Evolutionary conservation across 2,797 vertebrate species (phyloP).

Genomic region (Rhabdomys pumilio): DNA sequence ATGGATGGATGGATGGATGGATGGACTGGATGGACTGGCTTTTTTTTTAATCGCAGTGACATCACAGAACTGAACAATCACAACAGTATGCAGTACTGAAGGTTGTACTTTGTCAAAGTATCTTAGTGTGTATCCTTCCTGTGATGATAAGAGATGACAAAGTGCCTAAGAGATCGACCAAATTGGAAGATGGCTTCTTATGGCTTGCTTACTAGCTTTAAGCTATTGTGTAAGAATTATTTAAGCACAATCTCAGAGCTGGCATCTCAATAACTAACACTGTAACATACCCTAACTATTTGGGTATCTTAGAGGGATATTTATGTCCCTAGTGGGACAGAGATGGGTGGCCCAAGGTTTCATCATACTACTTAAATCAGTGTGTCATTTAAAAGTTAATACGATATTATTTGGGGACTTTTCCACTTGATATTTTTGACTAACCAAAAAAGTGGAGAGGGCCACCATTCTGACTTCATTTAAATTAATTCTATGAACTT

Average conservation of each 20-base stretch:
- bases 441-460: background rate
- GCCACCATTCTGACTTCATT: background rate
- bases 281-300: background rate
- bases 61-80: background rate
- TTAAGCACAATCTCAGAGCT: background rate
- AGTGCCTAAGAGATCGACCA: background rate
- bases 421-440: slow-evolving; percentile 20
- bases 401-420: background rate
- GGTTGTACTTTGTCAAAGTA: background rate
- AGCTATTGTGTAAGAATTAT: background rate
- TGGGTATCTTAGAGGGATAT: background rate
- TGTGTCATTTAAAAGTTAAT: slow-evolving; percentile 18
- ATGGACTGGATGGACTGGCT: background rate
- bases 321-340: background rate
- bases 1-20: too few relatives aligned
- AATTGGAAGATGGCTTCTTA: background rate
- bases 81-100: background rate
- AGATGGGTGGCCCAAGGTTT: background rate
- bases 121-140: background rate
- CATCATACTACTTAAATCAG: background rate
- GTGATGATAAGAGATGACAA: background rate
- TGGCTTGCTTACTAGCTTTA: background rate
- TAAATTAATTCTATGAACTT: too few relatives aligned
- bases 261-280: background rate
- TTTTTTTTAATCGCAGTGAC: background rate